These are phyloP conservation scores for Subanguina moxae DNA, from an alignment of 1,140 invertebrate species.

Conservation along the genomic window DNA sequence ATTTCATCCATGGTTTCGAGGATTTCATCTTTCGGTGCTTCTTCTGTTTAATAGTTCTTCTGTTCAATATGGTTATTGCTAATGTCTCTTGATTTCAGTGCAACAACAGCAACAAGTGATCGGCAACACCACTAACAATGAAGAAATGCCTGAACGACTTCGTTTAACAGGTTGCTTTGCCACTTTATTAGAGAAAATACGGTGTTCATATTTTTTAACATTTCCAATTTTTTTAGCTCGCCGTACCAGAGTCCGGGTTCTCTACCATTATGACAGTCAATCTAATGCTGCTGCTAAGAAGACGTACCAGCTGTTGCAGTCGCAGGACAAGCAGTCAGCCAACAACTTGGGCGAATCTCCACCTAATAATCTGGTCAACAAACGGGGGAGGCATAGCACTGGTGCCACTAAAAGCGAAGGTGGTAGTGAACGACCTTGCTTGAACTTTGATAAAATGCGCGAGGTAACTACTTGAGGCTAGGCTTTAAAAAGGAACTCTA, in stretches of 20 bases:
- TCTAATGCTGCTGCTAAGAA: background rate
- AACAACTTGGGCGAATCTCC: constrained; percentile 35
- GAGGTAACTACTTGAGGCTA: constrained; percentile 31
- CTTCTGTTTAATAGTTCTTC: too few species aligned
- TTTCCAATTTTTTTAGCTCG: constrained; percentile 16
- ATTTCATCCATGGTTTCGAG: too few species aligned
- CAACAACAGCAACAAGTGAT: constrained; percentile 3
- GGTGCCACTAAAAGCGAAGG: constrained; percentile 9
- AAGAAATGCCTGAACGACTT: too few species aligned
- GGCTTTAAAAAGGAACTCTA: background rate
- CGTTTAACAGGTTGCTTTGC: too few species aligned
- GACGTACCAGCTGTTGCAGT: background rate
- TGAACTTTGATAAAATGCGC: constrained; percentile 50
- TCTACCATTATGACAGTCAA: constrained; percentile 20
- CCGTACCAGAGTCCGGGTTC: constrained; percentile 40
- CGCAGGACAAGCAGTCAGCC: constrained; percentile 12
- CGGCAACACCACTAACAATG: constrained; percentile 8
- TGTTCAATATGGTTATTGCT: too few species aligned
- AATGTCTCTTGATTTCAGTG: background rate
- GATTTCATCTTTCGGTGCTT: too few species aligned
- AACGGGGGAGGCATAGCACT: constrained; percentile 29
- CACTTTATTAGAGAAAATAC: too few species aligned
- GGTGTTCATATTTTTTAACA: background rate
- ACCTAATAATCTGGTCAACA: constrained; percentile 36
- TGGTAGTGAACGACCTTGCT: constrained; percentile 35